Conservation (phyloP, 2,797 vertebrate species). For the Scyliorhinus canicula region DNA sequence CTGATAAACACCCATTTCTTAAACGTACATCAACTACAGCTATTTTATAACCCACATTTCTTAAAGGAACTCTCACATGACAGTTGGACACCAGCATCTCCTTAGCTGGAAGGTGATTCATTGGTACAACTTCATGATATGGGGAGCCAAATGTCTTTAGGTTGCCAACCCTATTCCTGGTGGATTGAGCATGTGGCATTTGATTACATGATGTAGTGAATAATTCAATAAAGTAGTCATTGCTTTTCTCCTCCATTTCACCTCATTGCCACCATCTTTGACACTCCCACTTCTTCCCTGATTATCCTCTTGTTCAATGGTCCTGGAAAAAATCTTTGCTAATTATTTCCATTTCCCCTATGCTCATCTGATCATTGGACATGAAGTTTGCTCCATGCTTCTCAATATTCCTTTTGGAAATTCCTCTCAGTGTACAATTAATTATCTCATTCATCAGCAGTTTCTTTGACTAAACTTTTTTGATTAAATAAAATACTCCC, state of each 20-base stretch:
- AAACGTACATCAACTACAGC: too few relatives aligned
- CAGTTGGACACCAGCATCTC: too few relatives aligned
- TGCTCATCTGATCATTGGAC: neutral
- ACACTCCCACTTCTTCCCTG: neutral
- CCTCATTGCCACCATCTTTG: neutral
- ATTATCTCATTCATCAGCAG: neutral
- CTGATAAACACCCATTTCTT: too few relatives aligned
- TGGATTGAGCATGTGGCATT: neutral
- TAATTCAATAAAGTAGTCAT: neutral
- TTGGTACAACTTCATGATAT: neutral
- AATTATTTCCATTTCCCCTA: neutral
- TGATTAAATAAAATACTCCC: neutral
- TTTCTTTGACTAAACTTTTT: neutral
- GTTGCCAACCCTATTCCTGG: neutral
- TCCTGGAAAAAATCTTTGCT: neutral
- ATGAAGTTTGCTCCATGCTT: neutral
- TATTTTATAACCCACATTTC: too few relatives aligned
- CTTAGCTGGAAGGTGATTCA: neutral
- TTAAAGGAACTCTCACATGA: too few relatives aligned
- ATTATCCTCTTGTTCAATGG: neutral
- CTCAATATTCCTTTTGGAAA: neutral
- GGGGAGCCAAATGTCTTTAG: neutral
- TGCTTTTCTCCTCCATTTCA: neutral
- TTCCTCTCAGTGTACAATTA: neutral
- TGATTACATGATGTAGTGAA: neutral